Evolutionary conservation across 2,113 vertebrate species (phyloP), one percentile per base, ranked within the genome.

Genomic region (Progne subis): DNA sequence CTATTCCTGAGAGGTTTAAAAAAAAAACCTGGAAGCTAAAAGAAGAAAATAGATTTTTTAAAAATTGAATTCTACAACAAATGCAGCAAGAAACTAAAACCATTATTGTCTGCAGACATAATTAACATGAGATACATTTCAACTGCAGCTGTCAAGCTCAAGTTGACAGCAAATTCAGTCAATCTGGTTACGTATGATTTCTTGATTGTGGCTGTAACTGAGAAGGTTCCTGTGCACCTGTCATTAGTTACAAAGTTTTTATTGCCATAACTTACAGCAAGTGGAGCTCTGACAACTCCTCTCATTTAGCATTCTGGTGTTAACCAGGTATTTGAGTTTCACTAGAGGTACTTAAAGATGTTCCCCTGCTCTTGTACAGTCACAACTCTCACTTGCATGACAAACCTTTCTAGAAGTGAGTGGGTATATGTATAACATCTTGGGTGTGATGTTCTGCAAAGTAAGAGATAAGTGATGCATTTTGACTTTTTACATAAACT

Each of bases 351-450:
- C 94, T 98, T 95, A 71, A 71, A 96, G 86, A 94, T 88, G 93
- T 90, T 95, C 82, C 77, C 97, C 95, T 98, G 97, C 89, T 98
- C 87, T 96, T 92, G 87, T 39, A 74, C 11, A 93, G 94, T 95
- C 89, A 94, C 97, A 98, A 98, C 96, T 98, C 97, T 97, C 97
- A 98, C 96, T 97, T 95, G 92, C 86, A 88, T 87, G 94, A 96
- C 96, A 88, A 95, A 95, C 97, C 97, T 97, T 92, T 88, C 79
- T 61, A 87, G 87, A 80, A 96, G 50, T 70, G 90, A 95, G 94
- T 94, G 92, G 86, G 91, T 92, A 89, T 10, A 69, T 71, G 71
- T 67, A 34, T 74, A 94, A 93, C 93, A 94, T 93, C 94, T 80
- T 94, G 85, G 71, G 93, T 95, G 94, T 37, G 6, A 96, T 92